Conservation (phyloP, 1,140 invertebrate species). For the Brachionus paranguensis region DNA sequence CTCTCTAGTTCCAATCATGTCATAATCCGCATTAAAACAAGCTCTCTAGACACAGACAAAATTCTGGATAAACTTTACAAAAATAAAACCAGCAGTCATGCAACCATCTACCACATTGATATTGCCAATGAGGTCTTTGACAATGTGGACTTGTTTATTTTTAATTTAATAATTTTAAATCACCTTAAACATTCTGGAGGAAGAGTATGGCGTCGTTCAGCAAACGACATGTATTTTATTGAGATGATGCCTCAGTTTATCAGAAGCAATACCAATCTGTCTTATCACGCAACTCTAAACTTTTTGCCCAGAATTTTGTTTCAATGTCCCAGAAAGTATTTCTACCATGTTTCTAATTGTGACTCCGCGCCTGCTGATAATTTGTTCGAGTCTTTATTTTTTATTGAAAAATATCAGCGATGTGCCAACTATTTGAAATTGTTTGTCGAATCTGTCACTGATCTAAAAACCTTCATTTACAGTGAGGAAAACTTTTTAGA, state of each 20-base stretch:
- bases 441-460: not conserved
- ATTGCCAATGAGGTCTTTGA: conserved; percentile 10
- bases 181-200: conserved; percentile 5
- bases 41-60: not conserved
- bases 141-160: conserved; percentile 20
- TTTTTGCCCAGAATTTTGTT: not conserved
- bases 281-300: not conserved
- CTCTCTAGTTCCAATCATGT: not conserved
- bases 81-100: not conserved
- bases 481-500: not conserved
- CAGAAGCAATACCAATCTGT: not conserved
- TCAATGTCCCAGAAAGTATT: not conserved
- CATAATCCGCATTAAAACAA: conserved; percentile 18
- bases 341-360: not conserved
- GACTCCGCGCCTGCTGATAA: not conserved
- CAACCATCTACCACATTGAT: conserved; percentile 13
- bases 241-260: conserved; percentile 8
- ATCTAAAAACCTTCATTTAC: not conserved
- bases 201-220: not conserved
- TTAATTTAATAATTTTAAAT: not conserved
- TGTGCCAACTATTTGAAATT: not conserved
- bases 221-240: not conserved
- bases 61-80: not conserved
- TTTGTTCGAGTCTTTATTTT: not conserved
- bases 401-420: not conserved